Evolutionary conservation across 2,888 invertebrate species (phyloP), one percentile per base, ranked within the genome.

Genomic region (Agrotis clavis): DNA sequence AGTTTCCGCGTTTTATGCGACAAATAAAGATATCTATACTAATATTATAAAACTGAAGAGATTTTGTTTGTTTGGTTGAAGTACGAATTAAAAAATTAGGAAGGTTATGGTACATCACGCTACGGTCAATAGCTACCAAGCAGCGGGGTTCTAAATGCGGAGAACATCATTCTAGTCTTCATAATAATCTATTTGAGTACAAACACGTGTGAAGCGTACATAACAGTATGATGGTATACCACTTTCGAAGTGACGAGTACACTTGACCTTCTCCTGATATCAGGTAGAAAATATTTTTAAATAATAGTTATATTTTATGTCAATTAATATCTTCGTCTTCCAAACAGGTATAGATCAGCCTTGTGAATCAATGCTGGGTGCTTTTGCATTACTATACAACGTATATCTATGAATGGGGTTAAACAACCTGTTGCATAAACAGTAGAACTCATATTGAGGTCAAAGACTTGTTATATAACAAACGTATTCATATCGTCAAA

Each of bases 1-100:
- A 19, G 54, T 77, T 77, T 78, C 78, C 78, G 30, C 41, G 54
- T 77, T 77, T 47, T 19, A 21, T 77, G 48, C 64, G 47, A 25
- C 41, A 51, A 64, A 72, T 30, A 67, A 4, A 1, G 9, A 41
- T 41, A 41, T 41, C 41, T 41, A 41, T 41, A 41, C 41, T 41
- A 11, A 41, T 41, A 41, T 41, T 41, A 41, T 11, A 41, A 41
- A 35, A 7, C 35, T 35, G 41, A 41, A 41, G 9, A 41, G 41
- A n/a, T n/a, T 9, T 7, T 41, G 11, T 41, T 11, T 41, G 41
- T 41, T 41, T 41, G 2, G 9, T 11, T 11, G 41, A 41, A 41
- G 1, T 41, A 41, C 11, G 11, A 41, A 41, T 41, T 41, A 5
- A 11, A 41, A 11, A 41, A 41, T 41, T 41, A 41, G 2, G 11